phyloP scores from a whole-genome alignment of 2,888 invertebrate genomes.

The Parascotia fuliginaria region DNA sequence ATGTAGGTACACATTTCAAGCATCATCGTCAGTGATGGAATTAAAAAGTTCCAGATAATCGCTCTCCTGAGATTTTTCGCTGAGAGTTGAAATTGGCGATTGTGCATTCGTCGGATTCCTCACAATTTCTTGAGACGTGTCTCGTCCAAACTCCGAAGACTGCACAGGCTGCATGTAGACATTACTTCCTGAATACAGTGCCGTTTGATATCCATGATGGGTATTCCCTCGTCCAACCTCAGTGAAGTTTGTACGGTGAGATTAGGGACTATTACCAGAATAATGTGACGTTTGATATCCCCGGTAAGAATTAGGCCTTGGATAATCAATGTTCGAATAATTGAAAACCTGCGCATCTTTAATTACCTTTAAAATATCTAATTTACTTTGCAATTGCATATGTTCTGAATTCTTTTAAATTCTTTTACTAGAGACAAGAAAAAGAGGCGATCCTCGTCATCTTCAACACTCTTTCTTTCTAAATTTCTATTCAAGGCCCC shows the following conservation, averaged over 20 bases:
- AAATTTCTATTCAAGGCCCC: constrained; percentile 20
- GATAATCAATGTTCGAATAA: constrained; percentile 2
- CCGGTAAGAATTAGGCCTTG: constrained; percentile 12
- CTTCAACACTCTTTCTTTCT: constrained; percentile 21
- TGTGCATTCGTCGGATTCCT: not conserved
- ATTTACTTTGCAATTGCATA: constrained; percentile 27
- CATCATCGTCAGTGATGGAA: constrained; percentile 4
- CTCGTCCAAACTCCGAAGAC: not conserved
- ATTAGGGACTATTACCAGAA: too few relatives aligned
- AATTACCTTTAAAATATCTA: constrained; percentile 22
- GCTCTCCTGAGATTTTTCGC: constrained; percentile 5
- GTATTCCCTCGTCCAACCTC: too few relatives aligned
- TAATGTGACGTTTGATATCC: too few relatives aligned
- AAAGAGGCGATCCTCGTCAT: constrained; percentile 34
- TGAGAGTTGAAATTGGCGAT: constrained; percentile 9
- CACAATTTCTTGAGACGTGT: not conserved
- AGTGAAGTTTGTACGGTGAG: too few relatives aligned
- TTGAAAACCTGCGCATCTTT: constrained; percentile 21
- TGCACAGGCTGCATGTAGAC: constrained; percentile 6
- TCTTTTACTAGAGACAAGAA: constrained; percentile 38
- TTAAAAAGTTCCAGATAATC: constrained; percentile 8
- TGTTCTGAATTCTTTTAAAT: constrained; percentile 32
- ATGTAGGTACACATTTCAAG: constrained; percentile 1
- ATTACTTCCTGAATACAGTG: constrained; percentile 18
- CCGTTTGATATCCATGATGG: constrained; percentile 23